Percentiles rank a stretch among this genome's conserved stretches.
These are phyloP conservation scores for Drosophila pachea DNA, from an alignment of 1,140 invertebrate genomes.

Conservation along the genomic window DNA sequence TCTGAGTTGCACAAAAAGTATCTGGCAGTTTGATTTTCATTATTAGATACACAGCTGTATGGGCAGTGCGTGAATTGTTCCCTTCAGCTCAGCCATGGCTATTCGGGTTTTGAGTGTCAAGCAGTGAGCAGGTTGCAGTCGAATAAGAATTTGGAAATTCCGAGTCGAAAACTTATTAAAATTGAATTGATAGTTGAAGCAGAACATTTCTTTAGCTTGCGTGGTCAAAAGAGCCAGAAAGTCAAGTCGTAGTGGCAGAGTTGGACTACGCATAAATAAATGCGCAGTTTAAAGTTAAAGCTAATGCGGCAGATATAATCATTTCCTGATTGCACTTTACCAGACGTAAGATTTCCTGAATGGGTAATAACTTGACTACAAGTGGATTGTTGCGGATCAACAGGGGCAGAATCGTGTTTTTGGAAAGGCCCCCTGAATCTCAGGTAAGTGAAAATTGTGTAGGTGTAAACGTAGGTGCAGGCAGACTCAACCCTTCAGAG, in stretches of 20 bases:
- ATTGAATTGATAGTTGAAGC: background rate
- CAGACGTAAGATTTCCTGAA: conserved; percentile 35
- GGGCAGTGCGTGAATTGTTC: conserved; percentile 50
- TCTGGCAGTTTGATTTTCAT: conserved; percentile 60
- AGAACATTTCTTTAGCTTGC: background rate
- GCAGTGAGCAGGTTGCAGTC: conserved; percentile 61
- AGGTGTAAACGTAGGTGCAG: background rate
- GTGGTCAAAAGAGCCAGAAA: background rate
- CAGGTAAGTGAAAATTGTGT: conserved; percentile 48
- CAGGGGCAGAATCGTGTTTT: conserved; percentile 41
- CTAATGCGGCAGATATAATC: conserved; percentile 1
- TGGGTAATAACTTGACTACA: conserved; percentile 52
- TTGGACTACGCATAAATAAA: background rate
- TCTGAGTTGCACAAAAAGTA: conserved; percentile 54
- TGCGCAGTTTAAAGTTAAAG: conserved; percentile 14
- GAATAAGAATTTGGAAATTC: conserved; percentile 40
- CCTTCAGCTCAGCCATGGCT: conserved; percentile 18
- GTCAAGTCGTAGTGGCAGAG: background rate
- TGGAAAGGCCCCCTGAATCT: conserved; percentile 38
- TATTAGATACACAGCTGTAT: conserved; percentile 71
- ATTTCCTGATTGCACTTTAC: conserved; percentile 6
- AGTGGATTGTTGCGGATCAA: conserved; percentile 45
- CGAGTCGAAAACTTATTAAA: conserved; percentile 10
- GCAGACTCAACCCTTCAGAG: too few species aligned
- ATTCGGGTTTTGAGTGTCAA: conserved; percentile 45